A percentile compares a stretch with the other conserved stretches of the same genome.
phyloP scores from a whole-genome alignment of 2,888 invertebrate genomes.

The Diarsia brunnea region DNA sequence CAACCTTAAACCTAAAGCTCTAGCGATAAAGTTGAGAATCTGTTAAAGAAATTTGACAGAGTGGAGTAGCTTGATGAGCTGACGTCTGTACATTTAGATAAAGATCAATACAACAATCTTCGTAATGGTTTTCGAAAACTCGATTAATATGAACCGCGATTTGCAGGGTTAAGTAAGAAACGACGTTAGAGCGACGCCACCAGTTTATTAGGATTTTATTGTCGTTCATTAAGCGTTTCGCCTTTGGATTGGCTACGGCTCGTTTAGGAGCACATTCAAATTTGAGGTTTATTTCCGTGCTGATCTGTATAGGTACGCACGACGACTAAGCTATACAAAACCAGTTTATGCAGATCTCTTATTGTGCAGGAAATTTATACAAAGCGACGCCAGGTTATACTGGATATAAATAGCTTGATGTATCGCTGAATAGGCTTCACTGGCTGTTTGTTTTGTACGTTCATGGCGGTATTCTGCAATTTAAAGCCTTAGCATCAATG shows the following conservation, averaged over 20 bases:
- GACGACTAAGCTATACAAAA: too few relatives aligned
- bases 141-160: conserved; percentile 67
- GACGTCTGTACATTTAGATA: conserved; percentile 76
- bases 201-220: conserved; percentile 50
- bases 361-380: too few relatives aligned
- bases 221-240: conserved; percentile 47
- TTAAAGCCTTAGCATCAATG: conserved; percentile 8
- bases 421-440: neutral
- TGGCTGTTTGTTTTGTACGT: conserved; percentile 24
- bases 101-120: conserved; percentile 74
- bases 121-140: conserved; percentile 76
- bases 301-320: conserved; percentile 5
- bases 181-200: conserved; percentile 27
- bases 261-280: conserved; percentile 20
- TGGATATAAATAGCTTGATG: too few relatives aligned
- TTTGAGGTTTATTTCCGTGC: conserved; percentile 39
- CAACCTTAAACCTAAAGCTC: too few relatives aligned
- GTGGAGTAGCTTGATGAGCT: too few relatives aligned
- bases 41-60: too few relatives aligned
- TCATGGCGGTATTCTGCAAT: neutral
- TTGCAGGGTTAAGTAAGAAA: conserved; percentile 55
- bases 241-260: conserved; percentile 36
- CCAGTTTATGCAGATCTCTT: too few relatives aligned
- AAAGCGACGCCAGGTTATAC: too few relatives aligned
- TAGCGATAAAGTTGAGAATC: too few relatives aligned